Base-by-base conservation (phyloP, 2,888 invertebrate genomes). In the Chymomyza procnemis region DNA sequence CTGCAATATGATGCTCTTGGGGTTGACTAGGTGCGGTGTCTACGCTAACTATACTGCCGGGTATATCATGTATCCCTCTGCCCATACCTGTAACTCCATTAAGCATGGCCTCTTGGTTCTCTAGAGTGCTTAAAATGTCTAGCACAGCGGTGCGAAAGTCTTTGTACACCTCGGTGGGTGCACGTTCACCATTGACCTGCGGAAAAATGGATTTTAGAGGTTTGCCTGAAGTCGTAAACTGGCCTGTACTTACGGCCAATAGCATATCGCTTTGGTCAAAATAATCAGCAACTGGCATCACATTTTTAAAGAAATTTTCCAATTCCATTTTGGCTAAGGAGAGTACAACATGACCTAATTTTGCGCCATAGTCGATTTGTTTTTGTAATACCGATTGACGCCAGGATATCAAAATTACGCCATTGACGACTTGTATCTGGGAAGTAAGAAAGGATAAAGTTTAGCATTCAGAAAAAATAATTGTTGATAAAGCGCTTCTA, bases 231-330 rank as follows among this genome's bases (percentile, higher is more conserved):
- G n/a, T n/a, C n/a, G n/a, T n/a, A n/a, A n/a, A n/a, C n/a, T n/a
- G n/a, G n/a, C n/a, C n/a, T 18, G 1, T 55, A 85, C 86, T 89
- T 91, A 95, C 95, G 91, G 94, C 93, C 80, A 94, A 91, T 52
- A 95, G 92, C 93, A 96, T 94, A 88, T 95, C 95, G 88, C 95
- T 95, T 91, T 97, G 96, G 89, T 97, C 97, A 89, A 96, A 97
- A 91, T 96, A 97, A 89, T 97, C 97, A 0, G 96, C 96, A 21
- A 97, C 97, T 0, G 97, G 96, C 94, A 96, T 95, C 60, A 97
- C 97, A 91, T 95, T 95, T 88, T 94, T 94, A 90, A 96, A 96
- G 93, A 97, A 97, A 93, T 97, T 97, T 89, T 93, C 94, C 64
- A 97, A 93, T 92, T 97, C 97, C 96, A 97, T 96, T 89, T 94